These are phyloP conservation scores for Paralichthys olivaceus DNA, from an alignment of 2,113 vertebrate species.

Conservation along the genomic window DNA sequence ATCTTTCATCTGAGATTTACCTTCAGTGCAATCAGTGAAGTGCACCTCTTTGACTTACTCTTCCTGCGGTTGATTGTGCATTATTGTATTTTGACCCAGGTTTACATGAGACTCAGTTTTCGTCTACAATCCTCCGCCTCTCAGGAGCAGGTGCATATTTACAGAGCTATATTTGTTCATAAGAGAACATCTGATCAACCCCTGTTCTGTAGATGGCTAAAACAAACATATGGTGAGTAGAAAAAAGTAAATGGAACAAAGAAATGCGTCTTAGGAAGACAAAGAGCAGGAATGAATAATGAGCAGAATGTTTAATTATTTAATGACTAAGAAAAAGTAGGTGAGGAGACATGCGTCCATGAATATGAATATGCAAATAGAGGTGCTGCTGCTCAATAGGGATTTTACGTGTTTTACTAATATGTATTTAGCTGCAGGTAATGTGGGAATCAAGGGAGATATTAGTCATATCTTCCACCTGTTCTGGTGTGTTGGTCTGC, in stretches of 20 bases:
- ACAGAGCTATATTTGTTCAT: not conserved
- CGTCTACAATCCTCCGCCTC: not conserved
- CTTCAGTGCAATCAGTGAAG: slow-evolving; percentile 14
- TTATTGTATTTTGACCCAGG: not conserved
- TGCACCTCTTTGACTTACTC: slow-evolving; percentile 1
- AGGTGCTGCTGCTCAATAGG: not conserved
- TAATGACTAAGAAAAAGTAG: not conserved
- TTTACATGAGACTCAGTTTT: not conserved
- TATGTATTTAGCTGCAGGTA: not conserved
- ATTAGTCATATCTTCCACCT: too few species aligned
- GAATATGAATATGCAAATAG: not conserved
- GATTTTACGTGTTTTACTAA: not conserved
- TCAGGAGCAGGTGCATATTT: slow-evolving; percentile 1
- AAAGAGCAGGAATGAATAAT: not conserved
- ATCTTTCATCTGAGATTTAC: not conserved
- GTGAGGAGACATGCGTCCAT: not conserved
- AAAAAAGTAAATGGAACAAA: not conserved
- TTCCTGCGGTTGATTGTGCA: not conserved
- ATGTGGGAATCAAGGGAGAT: not conserved
- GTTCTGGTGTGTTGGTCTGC: too few species aligned
- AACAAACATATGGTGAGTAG: not conserved
- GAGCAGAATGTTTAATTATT: not conserved
- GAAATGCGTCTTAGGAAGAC: not conserved
- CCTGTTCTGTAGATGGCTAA: not conserved
- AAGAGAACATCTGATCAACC: not conserved